These are phyloP conservation scores for Cygnus olor DNA, from an alignment of 2,797 vertebrate species.

Conservation along the genomic window DNA sequence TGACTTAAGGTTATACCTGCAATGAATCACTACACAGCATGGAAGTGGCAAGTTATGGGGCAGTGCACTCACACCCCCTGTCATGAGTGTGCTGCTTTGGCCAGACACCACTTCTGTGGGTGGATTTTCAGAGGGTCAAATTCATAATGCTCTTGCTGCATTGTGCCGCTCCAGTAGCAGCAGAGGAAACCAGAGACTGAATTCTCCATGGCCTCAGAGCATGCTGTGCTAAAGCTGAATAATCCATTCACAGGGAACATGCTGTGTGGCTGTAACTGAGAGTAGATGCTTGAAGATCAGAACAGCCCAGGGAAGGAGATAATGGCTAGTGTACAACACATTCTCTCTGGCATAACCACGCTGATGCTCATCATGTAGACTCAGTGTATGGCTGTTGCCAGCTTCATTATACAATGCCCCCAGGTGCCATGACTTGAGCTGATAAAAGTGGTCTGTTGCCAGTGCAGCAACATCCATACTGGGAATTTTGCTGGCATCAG, in stretches of 20 bases:
- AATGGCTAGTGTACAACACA: not conserved
- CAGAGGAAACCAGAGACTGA: not conserved
- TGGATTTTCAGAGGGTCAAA: not conserved
- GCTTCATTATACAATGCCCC: not conserved
- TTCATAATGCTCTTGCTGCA: not conserved
- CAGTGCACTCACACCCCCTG: not conserved
- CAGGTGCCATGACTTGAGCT: not conserved
- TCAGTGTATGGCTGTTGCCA: not conserved
- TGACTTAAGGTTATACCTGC: not conserved
- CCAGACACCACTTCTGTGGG: fast-evolving
- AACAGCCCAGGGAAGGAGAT: not conserved
- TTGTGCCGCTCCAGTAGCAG: not conserved
- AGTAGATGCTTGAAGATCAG: not conserved
- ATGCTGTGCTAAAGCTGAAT: not conserved
- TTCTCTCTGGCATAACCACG: not conserved
- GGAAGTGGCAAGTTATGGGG: not conserved
- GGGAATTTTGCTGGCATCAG: not conserved
- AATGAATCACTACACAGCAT: not conserved
- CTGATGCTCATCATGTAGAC: fast-evolving
- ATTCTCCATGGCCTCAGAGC: not conserved
- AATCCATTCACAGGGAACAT: not conserved
- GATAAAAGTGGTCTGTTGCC: not conserved
- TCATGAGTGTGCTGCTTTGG: not conserved
- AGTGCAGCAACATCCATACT: not conserved
- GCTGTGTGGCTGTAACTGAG: not conserved